A percentile compares a stretch with the other conserved stretches of the same genome.
Conservation (phyloP, 2,888 invertebrate species). For the Malachius bipustulatus region DNA sequence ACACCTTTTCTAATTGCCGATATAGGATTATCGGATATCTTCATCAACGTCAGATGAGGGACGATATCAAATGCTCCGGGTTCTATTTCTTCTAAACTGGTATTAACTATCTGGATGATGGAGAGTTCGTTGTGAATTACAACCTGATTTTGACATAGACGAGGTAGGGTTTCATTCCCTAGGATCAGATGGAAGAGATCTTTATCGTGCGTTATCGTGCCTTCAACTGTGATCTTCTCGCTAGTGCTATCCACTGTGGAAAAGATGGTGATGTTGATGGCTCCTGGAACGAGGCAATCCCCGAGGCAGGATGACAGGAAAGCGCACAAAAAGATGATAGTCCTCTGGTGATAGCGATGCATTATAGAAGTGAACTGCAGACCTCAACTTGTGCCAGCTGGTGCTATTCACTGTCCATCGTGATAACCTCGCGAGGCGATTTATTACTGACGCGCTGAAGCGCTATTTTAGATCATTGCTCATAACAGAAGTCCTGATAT, state of each 20-base stretch:
- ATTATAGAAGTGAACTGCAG: no score
- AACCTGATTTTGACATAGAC: slow-evolving; percentile 19
- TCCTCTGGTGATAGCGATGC: no score
- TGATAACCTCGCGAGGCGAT: no score
- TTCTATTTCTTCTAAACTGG: slow-evolving; percentile 22
- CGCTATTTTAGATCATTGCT: no score
- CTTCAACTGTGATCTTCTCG: slow-evolving; percentile 6
- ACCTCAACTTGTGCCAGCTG: no score
- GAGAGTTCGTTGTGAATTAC: slow-evolving; percentile 22
- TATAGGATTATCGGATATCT: slow-evolving; percentile 24
- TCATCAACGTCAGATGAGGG: slow-evolving; percentile 24
- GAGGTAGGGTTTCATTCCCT: slow-evolving; percentile 18
- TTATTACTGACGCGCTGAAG: no score
- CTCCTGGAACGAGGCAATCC: no score
- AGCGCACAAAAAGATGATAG: no score
- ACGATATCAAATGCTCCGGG: slow-evolving; percentile 26
- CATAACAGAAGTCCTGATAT: no score
- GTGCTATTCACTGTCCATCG: no score
- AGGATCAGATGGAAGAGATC: slow-evolving; percentile 23
- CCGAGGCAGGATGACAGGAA: no score
- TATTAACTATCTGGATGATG: slow-evolving; percentile 23
- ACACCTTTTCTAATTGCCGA: slow-evolving; percentile 22
- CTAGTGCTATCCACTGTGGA: neutral
- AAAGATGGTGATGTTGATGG: neutral
- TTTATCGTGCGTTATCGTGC: slow-evolving; percentile 15